Evolutionary conservation across 2,888 invertebrate species (phyloP), one percentile per base, ranked within the genome.

Genomic region (Schrankia costaestrigalis): DNA sequence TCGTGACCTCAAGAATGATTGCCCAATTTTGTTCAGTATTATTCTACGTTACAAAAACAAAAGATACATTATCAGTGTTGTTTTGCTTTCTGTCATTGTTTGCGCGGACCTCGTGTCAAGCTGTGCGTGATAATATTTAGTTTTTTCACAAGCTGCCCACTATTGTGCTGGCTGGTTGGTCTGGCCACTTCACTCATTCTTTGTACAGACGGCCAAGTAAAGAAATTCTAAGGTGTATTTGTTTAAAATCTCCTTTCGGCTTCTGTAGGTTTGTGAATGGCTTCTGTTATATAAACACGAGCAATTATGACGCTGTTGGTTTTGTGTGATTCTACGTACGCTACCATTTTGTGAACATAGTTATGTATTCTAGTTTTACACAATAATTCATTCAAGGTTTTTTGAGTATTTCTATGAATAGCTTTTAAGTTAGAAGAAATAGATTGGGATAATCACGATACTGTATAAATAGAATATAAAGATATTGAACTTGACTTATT

Each of bases 81-180:
- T 34, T 19, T 35, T 42, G 32, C 31, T 46, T 28, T 46, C 45
- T 18, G 46, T 44, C 35, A 62, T 77, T 81, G 75, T 79, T 69
- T 63, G 60, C 46, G 38, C 52, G 51, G 63, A 59, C 57, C 61
- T 61, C 56, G 52, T 65, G 54, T 69, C 75, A 72, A 64, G 71
- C 72, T 79, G 83, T 72, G 78, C 84, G 84, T 84, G 84, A 83
- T 81, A 82, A 84, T 84, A 83, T 85, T 84, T 83, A 76, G 72
- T 78, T 81, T 81, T 67, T 65, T 62, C 63, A 67, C 65, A 68
- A 64, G 68, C 70, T 71, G 70, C 55, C 61, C 58, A 60, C 72
- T 56, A 76, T 82, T 80, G 78, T 82, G 65, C 71, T 52, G 31
- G 31, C 55, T 49, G 56, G 58, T 66, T 71, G 69, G 75, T 63